Percentiles rank a stretch among this genome's conserved stretches.
Conservation (phyloP, 1,140 invertebrate genomes). For the Pararge aegeria region DNA sequence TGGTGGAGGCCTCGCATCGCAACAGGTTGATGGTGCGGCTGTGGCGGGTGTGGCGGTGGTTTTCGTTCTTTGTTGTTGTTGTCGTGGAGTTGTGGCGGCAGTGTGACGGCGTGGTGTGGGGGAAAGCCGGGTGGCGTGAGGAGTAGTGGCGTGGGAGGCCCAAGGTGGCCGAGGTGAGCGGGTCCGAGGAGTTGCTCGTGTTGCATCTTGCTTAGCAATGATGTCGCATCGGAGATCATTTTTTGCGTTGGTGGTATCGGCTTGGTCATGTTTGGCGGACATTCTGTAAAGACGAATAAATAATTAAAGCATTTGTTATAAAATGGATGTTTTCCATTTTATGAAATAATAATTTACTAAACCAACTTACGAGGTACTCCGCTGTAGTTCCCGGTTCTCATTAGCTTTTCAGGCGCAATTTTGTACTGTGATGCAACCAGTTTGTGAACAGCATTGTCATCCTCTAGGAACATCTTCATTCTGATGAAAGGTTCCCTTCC, state of each 20-base stretch:
- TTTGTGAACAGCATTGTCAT: conserved; percentile 98
- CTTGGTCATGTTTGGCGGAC: conserved; percentile 85
- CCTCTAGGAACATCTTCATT: conserved; percentile 99
- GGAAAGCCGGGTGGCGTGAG: conserved; percentile 83
- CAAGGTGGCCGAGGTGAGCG: conserved; percentile 77
- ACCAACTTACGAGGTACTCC: conserved; percentile 87
- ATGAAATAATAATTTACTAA: conserved; percentile 50
- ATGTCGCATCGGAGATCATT: conserved; percentile 85
- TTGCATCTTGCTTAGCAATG: conserved; percentile 86
- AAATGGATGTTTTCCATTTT: too few species aligned
- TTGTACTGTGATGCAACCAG: conserved; percentile 98
- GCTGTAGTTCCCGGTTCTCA: conserved; percentile 96
- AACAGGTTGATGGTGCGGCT: conserved; percentile 76
- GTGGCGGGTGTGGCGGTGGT: conserved; percentile 81
- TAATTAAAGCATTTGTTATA: too few species aligned
- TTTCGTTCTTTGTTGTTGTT: conserved; percentile 80
- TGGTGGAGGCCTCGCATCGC: conserved; percentile 85
- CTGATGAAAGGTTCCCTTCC: conserved; percentile 97
- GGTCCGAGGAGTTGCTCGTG: conserved; percentile 83
- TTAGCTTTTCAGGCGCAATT: conserved; percentile 97
- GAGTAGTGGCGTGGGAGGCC: conserved; percentile 81
- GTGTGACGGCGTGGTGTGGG: conserved; percentile 82
- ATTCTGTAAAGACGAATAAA: conserved; percentile 77
- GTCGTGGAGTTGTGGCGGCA: conserved; percentile 78
- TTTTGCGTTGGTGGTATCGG: conserved; percentile 89